Conservation (phyloP, 2,113 vertebrate species). For the Arvicanthis niloticus region DNA sequence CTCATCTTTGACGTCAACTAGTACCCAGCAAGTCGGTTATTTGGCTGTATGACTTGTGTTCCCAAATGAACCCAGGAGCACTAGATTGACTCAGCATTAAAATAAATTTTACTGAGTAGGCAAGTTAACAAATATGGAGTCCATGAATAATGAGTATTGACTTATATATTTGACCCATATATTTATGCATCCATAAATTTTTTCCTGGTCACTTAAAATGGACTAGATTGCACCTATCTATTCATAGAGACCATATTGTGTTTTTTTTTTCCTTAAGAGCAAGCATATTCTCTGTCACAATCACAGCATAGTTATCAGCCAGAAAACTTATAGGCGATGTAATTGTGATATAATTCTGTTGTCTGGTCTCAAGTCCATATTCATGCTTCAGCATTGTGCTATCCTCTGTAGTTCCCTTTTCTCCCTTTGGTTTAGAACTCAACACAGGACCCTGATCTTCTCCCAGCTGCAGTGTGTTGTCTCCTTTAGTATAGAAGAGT, state of each 20-base stretch:
- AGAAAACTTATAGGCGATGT: not conserved
- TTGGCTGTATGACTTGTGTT: not conserved
- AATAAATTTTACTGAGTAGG: not conserved
- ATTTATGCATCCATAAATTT: not conserved
- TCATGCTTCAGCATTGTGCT: not conserved
- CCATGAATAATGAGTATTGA: not conserved
- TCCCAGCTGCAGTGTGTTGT: not conserved
- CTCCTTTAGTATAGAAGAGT: not conserved
- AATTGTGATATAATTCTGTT: not conserved
- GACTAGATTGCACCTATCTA: not conserved
- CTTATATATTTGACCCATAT: not conserved
- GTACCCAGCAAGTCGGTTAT: not conserved
- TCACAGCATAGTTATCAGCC: not conserved
- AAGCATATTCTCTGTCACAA: not conserved
- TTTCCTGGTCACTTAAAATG: not conserved
- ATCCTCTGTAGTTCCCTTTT: not conserved
- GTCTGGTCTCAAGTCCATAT: not conserved
- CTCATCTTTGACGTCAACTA: not conserved
- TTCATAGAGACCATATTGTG: not conserved
- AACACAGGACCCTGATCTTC: not conserved
- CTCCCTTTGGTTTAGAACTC: not conserved
- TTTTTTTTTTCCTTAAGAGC: not conserved
- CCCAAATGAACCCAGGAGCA: not conserved
- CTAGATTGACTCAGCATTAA: not conserved
- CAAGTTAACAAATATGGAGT: not conserved